Percentiles rank a stretch among this genome's conserved stretches.
These are phyloP conservation scores for Heliothis peltigera DNA, from an alignment of 2,888 invertebrate species.

Conservation along the genomic window DNA sequence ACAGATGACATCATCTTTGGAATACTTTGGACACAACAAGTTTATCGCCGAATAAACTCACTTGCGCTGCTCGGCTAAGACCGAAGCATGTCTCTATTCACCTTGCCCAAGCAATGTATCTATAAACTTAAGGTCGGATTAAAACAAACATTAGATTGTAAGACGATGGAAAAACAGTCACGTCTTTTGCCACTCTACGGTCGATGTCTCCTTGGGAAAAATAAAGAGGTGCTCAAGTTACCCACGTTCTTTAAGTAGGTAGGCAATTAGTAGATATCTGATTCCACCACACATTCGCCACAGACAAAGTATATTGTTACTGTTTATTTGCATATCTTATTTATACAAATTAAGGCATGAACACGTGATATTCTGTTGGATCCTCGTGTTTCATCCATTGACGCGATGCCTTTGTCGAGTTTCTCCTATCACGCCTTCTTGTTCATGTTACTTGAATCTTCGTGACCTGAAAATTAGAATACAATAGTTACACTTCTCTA, in stretches of 20 bases:
- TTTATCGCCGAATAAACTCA: conserved; percentile 23
- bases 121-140: conserved; percentile 8
- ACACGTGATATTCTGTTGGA: conserved; percentile 22
- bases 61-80: conserved; percentile 26
- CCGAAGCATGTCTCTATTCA: background rate
- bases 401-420: conserved; percentile 17
- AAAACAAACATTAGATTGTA: conserved; percentile 63
- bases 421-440: conserved; percentile 31
- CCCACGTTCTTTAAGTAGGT: conserved; percentile 56
- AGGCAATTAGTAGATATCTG: conserved; percentile 60
- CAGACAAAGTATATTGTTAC: conserved; percentile 46
- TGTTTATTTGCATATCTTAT: conserved; percentile 48
- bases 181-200: conserved; percentile 69
- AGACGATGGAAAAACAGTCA: conserved; percentile 71
- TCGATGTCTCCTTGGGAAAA: conserved; percentile 71
- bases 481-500: conserved; percentile 31
- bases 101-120: conserved; percentile 46
- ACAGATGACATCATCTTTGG: conserved; percentile 74
- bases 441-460: conserved; percentile 24
- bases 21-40: conserved; percentile 35
- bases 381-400: conserved; percentile 3
- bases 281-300: conserved; percentile 56
- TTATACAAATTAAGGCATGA: conserved; percentile 45
- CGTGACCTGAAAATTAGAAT: conserved; percentile 57
- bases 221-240: conserved; percentile 74